These are phyloP conservation scores for Tadarida brasiliensis DNA, from an alignment of 2,797 vertebrate genomes.

Conservation along the genomic window DNA sequence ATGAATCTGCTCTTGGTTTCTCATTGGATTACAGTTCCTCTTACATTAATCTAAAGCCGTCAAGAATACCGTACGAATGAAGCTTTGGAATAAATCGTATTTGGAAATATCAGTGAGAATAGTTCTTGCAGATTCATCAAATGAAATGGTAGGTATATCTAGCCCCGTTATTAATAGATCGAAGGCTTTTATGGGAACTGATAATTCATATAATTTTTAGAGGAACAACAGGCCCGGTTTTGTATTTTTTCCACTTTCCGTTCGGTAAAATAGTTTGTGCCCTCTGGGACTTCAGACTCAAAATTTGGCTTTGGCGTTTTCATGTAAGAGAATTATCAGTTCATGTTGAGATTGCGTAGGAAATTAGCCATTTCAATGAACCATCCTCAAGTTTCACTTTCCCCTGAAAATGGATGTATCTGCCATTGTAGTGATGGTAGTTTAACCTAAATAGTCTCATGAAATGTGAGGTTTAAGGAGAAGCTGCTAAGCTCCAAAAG, in stretches of 20 bases:
- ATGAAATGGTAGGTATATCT: not conserved
- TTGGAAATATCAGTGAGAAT: slow-evolving; percentile 35
- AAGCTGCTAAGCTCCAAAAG: not conserved
- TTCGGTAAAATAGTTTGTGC: not conserved
- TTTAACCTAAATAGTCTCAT: not conserved
- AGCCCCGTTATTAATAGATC: not conserved
- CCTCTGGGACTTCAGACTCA: not conserved
- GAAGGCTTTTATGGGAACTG: not conserved
- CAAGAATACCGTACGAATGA: not conserved
- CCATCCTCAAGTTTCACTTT: slow-evolving; percentile 18
- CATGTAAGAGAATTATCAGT: not conserved
- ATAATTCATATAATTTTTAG: not conserved
- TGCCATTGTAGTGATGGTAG: not conserved
- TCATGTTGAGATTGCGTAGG: not conserved
- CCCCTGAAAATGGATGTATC: not conserved
- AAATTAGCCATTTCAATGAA: slow-evolving; percentile 51
- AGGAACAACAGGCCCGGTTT: not conserved
- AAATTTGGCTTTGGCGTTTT: not conserved
- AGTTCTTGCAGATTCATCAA: not conserved
- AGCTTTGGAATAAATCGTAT: slow-evolving; percentile 1
- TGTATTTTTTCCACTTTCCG: slow-evolving; percentile 21
- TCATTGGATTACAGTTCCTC: not conserved
- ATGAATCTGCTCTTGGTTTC: not conserved
- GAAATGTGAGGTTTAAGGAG: slow-evolving; percentile 34
- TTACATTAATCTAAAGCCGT: not conserved